phyloP scores from a whole-genome alignment of 2,113 vertebrate genomes.

The Colinus virginianus region DNA sequence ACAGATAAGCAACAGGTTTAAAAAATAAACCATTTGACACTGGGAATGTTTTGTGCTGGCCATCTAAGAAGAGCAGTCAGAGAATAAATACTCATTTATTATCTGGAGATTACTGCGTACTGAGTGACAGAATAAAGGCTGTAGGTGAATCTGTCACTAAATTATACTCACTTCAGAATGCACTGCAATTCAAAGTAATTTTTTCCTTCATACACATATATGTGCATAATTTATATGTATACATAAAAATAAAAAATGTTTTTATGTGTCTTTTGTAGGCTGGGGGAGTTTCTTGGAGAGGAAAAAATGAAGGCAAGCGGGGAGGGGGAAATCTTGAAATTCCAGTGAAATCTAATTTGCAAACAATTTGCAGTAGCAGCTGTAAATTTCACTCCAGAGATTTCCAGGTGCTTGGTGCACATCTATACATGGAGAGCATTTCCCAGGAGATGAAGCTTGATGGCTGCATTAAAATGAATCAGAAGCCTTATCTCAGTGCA shows the following conservation, averaged over 20 bases:
- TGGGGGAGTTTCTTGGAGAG: background rate
- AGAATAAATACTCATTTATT: constrained; percentile 5
- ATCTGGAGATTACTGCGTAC: background rate
- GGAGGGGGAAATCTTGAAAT: background rate
- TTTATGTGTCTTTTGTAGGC: background rate
- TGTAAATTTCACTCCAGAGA: background rate
- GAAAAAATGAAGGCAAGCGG: accelerated
- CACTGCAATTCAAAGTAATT: background rate
- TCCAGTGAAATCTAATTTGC: background rate
- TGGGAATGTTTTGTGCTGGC: background rate
- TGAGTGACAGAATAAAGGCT: background rate
- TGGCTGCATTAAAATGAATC: background rate
- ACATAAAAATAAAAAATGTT: background rate
- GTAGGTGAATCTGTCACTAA: background rate
- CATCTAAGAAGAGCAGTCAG: background rate
- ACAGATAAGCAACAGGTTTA: constrained; percentile 10
- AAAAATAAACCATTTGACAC: constrained; percentile 1
- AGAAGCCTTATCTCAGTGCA: background rate
- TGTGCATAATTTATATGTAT: background rate
- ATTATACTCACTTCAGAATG: background rate
- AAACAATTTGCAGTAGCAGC: background rate
- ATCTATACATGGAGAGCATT: background rate
- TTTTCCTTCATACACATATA: background rate
- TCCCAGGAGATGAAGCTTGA: background rate
- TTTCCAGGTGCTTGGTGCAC: background rate